A percentile compares a stretch with the other conserved stretches of the same genome.
phyloP scores from a whole-genome alignment of 2,888 invertebrate genomes.

The Orthosia incerta region DNA sequence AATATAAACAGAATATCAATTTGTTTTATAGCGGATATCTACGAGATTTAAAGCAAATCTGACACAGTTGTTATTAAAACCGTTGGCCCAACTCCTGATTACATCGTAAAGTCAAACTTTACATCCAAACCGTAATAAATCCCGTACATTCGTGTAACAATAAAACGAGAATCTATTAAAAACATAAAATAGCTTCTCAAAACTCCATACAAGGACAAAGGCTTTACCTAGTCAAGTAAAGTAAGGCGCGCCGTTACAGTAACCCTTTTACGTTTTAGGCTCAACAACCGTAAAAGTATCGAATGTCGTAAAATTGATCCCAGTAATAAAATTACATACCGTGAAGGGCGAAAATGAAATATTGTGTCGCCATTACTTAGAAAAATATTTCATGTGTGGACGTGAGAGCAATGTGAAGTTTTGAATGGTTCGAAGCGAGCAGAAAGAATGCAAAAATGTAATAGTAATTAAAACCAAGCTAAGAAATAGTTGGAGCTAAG shows the following conservation, averaged over 20 bases:
- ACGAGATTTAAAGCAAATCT: constrained; percentile 17
- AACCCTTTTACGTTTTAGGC: constrained; percentile 86
- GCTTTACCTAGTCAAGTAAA: constrained; percentile 71
- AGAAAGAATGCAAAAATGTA: too few species aligned
- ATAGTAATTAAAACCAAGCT: too few species aligned
- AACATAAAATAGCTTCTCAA: constrained; percentile 72
- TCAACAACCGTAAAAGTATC: constrained; percentile 87
- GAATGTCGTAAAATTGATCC: constrained; percentile 86
- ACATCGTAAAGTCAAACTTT: constrained; percentile 59
- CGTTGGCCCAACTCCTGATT: constrained; percentile 42
- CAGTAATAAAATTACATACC: constrained; percentile 85
- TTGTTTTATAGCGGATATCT: constrained; percentile 22
- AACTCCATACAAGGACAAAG: constrained; percentile 77
- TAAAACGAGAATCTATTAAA: constrained; percentile 72
- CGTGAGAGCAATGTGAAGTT: constrained; percentile 14
- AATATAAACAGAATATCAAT: constrained; percentile 26
- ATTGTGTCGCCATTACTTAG: constrained; percentile 64
- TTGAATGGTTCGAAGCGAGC: neutral
- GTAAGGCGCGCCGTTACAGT: constrained; percentile 74
- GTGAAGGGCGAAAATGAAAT: constrained; percentile 85
- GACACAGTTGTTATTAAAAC: constrained; percentile 48
- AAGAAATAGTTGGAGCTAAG: neutral
- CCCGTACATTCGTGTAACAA: constrained; percentile 51
- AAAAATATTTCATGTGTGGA: constrained; percentile 52
- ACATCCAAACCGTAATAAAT: constrained; percentile 56